A percentile compares a stretch with the other conserved stretches of the same genome.
Conservation (phyloP, 2,888 invertebrate genomes). For the Amblyjoppa fuscipennis region DNA sequence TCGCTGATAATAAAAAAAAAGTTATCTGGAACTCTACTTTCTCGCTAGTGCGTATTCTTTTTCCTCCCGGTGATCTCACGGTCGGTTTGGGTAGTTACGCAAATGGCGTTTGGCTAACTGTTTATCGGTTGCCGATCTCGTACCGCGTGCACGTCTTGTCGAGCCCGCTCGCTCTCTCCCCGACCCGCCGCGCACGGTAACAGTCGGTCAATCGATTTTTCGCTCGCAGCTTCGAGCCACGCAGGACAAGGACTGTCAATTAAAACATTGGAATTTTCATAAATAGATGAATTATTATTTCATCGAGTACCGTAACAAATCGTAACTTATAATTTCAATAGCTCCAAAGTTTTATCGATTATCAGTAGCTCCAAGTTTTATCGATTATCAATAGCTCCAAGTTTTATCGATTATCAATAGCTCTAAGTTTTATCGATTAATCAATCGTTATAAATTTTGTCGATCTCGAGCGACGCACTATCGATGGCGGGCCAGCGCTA, state of each 20-base stretch:
- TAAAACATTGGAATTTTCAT: background rate
- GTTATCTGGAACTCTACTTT: background rate
- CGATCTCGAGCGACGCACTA: background rate
- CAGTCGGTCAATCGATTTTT: constrained; percentile 9
- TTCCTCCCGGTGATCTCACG: background rate
- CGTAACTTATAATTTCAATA: too few relatives aligned
- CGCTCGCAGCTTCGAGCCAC: background rate
- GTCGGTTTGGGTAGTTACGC: background rate
- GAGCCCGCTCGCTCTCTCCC: background rate
- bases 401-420: background rate
- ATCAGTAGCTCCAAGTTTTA: too few relatives aligned
- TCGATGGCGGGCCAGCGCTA: background rate
- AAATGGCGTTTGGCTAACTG: background rate
- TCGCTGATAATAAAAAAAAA: background rate
- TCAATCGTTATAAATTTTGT: background rate
- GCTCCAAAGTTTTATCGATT: too few relatives aligned
- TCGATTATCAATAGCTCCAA: background rate
- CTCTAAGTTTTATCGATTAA: background rate
- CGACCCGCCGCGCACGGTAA: background rate
- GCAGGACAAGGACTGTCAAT: background rate
- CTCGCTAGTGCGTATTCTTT: background rate
- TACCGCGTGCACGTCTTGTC: background rate
- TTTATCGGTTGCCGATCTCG: constrained; percentile 1
- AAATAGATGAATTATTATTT: too few relatives aligned
- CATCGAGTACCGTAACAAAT: too few relatives aligned